Percentiles rank a stretch among this genome's conserved stretches.
Conservation (phyloP, 2,888 invertebrate species). For the Esperia sulphurella region DNA sequence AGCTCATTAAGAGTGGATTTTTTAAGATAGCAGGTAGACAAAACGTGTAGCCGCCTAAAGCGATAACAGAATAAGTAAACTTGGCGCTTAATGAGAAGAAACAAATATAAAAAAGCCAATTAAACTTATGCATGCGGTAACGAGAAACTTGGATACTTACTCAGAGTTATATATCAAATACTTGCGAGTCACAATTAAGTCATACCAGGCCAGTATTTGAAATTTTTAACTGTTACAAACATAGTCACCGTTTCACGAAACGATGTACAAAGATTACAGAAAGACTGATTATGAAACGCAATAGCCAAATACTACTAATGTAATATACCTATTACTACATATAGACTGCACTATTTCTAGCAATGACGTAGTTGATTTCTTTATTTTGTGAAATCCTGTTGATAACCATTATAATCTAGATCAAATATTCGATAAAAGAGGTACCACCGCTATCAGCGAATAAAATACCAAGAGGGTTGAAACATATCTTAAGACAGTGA, state of each 20-base stretch:
- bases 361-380: constrained; percentile 2
- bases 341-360: too few species aligned
- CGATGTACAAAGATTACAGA: too few species aligned
- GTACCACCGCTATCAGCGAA: constrained; percentile 9
- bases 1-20: constrained; percentile 1
- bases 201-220: too few species aligned
- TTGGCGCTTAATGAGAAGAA: not conserved
- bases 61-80: constrained; percentile 3
- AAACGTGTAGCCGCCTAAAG: not conserved
- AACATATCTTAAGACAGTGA: constrained; percentile 23
- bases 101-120: constrained; percentile 2
- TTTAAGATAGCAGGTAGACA: not conserved
- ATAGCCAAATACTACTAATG: too few species aligned
- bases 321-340: too few species aligned
- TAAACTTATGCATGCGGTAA: not conserved
- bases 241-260: too few species aligned
- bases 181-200: too few species aligned
- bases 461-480: constrained; percentile 26
- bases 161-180: too few species aligned
- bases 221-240: too few species aligned
- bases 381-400: constrained; percentile 2
- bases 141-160: too few species aligned
- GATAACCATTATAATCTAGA: not conserved
- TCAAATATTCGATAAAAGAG: constrained; percentile 13
- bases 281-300: too few species aligned